Base-by-base conservation (phyloP, 2,113 vertebrate genomes). In the Oenanthe oenanthe region DNA sequence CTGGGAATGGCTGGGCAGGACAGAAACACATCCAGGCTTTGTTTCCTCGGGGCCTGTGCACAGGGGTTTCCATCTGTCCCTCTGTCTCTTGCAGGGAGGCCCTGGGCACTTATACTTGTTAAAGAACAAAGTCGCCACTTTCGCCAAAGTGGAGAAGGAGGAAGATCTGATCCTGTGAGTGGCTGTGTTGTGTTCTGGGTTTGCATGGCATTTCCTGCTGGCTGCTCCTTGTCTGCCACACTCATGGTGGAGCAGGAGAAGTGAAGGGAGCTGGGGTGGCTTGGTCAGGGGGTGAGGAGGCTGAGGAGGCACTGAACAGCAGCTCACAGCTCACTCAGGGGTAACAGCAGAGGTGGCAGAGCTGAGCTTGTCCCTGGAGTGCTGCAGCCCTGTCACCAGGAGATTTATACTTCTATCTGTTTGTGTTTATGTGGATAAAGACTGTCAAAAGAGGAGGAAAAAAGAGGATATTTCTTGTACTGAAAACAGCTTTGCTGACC, bases 81-180 rank as follows among this genome's bases (percentile, higher is more conserved):
- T 78, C 42, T 79, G 14, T 82, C 22, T 92, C 88, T 86, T 86
- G 38, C 97, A 99, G 99, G 99, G 99, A 25, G 99, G 99, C 56
- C 99, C 99, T 0, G 99, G 99, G 32, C 99, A 99, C 96, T 97
- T 99, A 29, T 99, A 99, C 92, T 96, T 99, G 91, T 97, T 99
- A 93, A 99, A 99, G 98, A 99, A 99, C 95, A 99, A 99, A 96
- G 99, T 99, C 5, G 99, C 99, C 84, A 99, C 99, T 12, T 99
- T 99, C 3, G 99, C 99, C 79, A 99, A 99, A 97, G 99, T 99
- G 97, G 99, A 99, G 97, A 99, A 99, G 93, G 99, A 99, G 78
- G 99, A 99, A 74, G 99, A 99, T 97, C 98, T 99, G 98, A 99
- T 99, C 96, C 98, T 99, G 99, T 99, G 98, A 99, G 99, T 98